Base-by-base conservation (phyloP, 2,888 invertebrate species). In the Orchesella flavescens region DNA sequence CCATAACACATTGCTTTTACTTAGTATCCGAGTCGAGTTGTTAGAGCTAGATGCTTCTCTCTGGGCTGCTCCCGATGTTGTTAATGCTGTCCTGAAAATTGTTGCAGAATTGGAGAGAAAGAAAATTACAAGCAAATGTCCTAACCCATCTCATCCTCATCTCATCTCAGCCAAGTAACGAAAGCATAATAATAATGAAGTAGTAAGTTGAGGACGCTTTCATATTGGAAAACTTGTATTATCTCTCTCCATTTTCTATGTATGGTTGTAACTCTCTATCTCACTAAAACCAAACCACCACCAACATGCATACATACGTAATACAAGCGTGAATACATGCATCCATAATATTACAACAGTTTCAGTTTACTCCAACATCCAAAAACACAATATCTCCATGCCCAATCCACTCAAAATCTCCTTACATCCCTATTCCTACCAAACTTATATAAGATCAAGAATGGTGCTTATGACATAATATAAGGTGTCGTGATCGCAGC, bases 61-160 rank as follows among this genome's bases (percentile, higher is more conserved):
- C 59, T 63, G 46, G 63, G 23, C 34, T 21, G 21, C 46, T 61
- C 43, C 43, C 59, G n/a, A 34, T 13, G 10, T 13, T n/a, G n/a
- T n/a, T n/a, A n/a, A n/a, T 69, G 69, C 23, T 53, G 23, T 74
- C n/a, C n/a, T n/a, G n/a, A 74, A 82, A 65, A 65, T 79, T 53
- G 79, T 61, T 66, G 75, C 61, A 49, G 82, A 76, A 71, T 82
- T 71, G 75, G 72, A 68, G 82, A 76, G 72, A 77, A 77, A 83
- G 73, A 78, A 83, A 83, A 83, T 83, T 83, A 83, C 83, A 83
- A 83, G 83, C 77, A 78, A 83, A 78, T 83, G 83, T 83, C 83
- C 83, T 78, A 78, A 82, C 71, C 74, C 74, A 81, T 81, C 74
- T 81, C 59, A 46, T 44, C 9, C 44, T n/a, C n/a, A 34, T 34